These are phyloP conservation scores for Tonatia bakeri DNA, from an alignment of 2,113 vertebrate genomes.

Conservation along the genomic window DNA sequence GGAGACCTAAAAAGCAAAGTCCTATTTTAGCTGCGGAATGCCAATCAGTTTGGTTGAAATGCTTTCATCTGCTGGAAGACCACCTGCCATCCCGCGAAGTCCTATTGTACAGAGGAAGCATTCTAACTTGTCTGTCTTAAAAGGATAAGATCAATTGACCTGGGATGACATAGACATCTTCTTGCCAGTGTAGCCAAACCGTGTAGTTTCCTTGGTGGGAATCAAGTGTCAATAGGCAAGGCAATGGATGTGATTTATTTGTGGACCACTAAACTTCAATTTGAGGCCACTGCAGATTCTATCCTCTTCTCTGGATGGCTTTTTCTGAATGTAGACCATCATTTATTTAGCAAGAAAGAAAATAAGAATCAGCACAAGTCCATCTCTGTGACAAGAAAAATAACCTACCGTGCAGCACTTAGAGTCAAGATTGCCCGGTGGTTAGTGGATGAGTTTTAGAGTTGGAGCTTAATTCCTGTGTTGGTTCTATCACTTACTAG, in stretches of 20 bases:
- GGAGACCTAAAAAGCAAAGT: slow-evolving; percentile 11
- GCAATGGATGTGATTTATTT: not conserved
- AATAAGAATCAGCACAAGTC: not conserved
- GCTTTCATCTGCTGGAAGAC: not conserved
- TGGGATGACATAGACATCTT: not conserved
- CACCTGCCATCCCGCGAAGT: not conserved
- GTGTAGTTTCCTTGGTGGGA: not conserved
- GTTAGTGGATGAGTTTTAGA: not conserved
- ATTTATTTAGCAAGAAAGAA: not conserved
- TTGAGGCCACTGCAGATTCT: not conserved
- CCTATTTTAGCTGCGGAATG: not conserved
- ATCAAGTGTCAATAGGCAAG: not conserved
- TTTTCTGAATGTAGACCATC: not conserved
- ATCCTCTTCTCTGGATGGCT: not conserved
- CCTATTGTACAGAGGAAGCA: not conserved
- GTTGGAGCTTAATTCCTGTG: not conserved
- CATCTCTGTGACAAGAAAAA: not conserved
- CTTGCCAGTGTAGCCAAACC: not conserved
- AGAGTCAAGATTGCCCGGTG: not conserved
- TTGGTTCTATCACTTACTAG: not conserved
- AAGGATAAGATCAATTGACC: not conserved
- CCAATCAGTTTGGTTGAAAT: not conserved
- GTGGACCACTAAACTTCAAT: not conserved
- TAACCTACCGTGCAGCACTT: not conserved
- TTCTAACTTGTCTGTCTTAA: not conserved